Conservation (phyloP, 2,888 invertebrate species). For the Chelonus formosanus region DNA sequence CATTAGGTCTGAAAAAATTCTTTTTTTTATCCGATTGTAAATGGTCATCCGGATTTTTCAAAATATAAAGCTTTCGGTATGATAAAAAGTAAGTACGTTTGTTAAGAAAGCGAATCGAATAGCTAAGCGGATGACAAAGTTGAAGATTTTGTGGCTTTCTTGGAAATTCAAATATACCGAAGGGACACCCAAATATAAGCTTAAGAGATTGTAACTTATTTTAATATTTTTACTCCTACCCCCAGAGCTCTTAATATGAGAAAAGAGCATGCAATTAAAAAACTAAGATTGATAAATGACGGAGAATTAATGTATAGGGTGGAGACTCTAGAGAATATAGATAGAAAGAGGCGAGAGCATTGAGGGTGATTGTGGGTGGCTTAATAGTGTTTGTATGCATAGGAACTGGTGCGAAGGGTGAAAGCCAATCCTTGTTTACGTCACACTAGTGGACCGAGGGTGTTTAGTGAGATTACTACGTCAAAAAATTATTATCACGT, state of each 20-base stretch:
- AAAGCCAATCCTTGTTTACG: slow-evolving; percentile 57
- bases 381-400: slow-evolving; percentile 62
- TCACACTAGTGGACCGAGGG: slow-evolving; percentile 61
- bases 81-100: slow-evolving; percentile 44
- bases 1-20: slow-evolving; percentile 32
- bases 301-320: slow-evolving; percentile 57
- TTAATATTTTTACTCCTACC: slow-evolving; percentile 52
- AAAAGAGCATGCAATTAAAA: slow-evolving; percentile 59
- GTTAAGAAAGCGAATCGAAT: not conserved
- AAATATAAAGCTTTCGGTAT: slow-evolving; percentile 8
- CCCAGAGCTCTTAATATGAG: slow-evolving; percentile 45
- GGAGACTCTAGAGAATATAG: slow-evolving; percentile 38
- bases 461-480: not conserved
- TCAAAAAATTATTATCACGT: slow-evolving; percentile 11
- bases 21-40: slow-evolving; percentile 25
- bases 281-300: slow-evolving; percentile 64
- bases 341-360: slow-evolving; percentile 36
- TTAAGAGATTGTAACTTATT: slow-evolving; percentile 50
- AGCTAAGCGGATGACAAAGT: slow-evolving; percentile 1
- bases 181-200: not conserved
- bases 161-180: slow-evolving; percentile 12
- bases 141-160: not conserved
- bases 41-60: slow-evolving; percentile 20
- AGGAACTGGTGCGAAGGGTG: slow-evolving; percentile 53
- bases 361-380: slow-evolving; percentile 68